Evolutionary conservation across 2,113 vertebrate genomes (phyloP), one percentile per base, ranked within the genome.

Genomic region (Scophthalmus maximus): DNA sequence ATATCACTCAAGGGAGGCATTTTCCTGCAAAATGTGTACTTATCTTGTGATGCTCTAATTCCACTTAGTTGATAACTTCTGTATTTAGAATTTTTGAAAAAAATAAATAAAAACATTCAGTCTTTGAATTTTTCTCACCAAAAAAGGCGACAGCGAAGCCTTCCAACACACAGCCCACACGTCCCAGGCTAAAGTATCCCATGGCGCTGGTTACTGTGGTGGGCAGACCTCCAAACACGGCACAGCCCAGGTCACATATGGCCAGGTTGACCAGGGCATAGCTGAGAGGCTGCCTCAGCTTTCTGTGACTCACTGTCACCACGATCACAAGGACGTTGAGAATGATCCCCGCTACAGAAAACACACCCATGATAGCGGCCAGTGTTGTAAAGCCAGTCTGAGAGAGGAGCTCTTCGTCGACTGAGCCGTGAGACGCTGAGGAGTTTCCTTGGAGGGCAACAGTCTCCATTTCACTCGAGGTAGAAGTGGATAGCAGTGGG

Each of bases 111-210:
- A n/a, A n/a, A n/a, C n/a, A n/a, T n/a, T n/a, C n/a, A n/a, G n/a
- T n/a, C n/a, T n/a, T n/a, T n/a, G n/a, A n/a, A n/a, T n/a, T n/a
- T n/a, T n/a, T n/a, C 62, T 64, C 71, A 93, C 93, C 93, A 64
- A 95, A 94, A 73, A 94, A 93, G 20, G 91, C 64, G 20, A 94
- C 92, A 14, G 91, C 80, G 66, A 93, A 95, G 23, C 86, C 94
- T 85, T 94, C 91, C 14, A 92, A 53, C 51, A 92, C 81, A 46
- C 92, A 95, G 49, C 90, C 93, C 25, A 81, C n/a, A 29, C 79
- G 88, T 46, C 93, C 93, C 46, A 93, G 78, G 68, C 88, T 92
- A 84, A 94, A 94, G 86, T 93, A 92, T 40, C 93, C 92, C 84
- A 92, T 87, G 50, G 90, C 92, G 44, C 82, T 93, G 60, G 87